A percentile compares a stretch with the other conserved stretches of the same genome.
These are phyloP conservation scores for Bombylius discolor DNA, from an alignment of 2,888 invertebrate genomes.

Conservation along the genomic window DNA sequence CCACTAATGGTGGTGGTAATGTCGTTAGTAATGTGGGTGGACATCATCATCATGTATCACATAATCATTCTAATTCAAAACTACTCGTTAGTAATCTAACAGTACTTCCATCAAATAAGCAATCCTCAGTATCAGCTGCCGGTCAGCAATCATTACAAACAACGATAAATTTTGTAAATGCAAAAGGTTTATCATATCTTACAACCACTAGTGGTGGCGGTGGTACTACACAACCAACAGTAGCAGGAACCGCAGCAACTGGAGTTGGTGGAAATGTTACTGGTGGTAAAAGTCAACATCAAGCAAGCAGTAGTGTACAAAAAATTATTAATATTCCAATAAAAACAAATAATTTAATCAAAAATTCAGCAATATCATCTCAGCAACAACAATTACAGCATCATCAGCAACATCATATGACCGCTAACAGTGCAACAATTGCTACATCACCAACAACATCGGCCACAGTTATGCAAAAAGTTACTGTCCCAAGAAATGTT, in stretches of 20 bases:
- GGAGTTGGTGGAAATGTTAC: not conserved
- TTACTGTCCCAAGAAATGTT: constrained; percentile 24
- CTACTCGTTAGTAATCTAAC: constrained; percentile 34
- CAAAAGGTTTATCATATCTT: constrained; percentile 27
- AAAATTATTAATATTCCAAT: constrained; percentile 15
- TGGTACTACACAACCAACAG: constrained; percentile 12
- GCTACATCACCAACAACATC: constrained; percentile 15
- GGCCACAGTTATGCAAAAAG: constrained; percentile 21
- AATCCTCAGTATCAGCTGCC: constrained; percentile 14
- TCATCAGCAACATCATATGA: constrained; percentile 6
- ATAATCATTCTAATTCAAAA: constrained; percentile 21
- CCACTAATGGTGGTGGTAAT: constrained; percentile 1
- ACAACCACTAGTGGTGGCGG: constrained; percentile 21
- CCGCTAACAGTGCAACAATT: constrained; percentile 5
- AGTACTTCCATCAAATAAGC: constrained; percentile 28
- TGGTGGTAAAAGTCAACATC: not conserved
- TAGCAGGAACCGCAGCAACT: constrained; percentile 13
- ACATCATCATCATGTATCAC: not conserved
- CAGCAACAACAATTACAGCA: constrained; percentile 11
- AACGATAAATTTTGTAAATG: constrained; percentile 27
- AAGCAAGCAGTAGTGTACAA: not conserved
- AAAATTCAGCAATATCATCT: constrained; percentile 11
- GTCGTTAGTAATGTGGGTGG: not conserved
- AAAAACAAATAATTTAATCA: constrained; percentile 9
- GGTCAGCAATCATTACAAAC: constrained; percentile 16